Conservation (phyloP, 35 echinoderm and acorn worm genomes). For the Holothuria glaberrima region DNA sequence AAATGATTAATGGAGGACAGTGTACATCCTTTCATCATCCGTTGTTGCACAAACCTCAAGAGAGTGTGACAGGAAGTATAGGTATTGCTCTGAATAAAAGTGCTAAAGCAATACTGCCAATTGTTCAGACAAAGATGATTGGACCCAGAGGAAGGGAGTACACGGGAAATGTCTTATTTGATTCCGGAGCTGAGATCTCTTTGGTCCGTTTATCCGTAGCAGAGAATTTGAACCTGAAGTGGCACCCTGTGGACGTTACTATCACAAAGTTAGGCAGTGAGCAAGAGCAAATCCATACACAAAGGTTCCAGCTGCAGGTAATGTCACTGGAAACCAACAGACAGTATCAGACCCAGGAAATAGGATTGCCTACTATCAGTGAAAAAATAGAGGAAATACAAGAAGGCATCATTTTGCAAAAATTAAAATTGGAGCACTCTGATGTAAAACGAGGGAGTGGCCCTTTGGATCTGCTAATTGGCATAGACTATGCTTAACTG, state of each 20-base stretch:
- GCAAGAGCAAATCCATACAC: conserved; percentile 75
- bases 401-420: neutral
- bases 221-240: too few relatives aligned
- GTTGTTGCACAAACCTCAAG: too few relatives aligned
- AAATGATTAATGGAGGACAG: too few relatives aligned
- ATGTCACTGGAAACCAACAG: too few relatives aligned
- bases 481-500: conserved; percentile 65
- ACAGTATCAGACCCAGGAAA: too few relatives aligned
- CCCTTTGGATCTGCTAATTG: conserved; percentile 64
- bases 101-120: conserved; percentile 63
- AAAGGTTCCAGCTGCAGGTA: conserved; percentile 55
- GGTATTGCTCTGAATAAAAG: conserved; percentile 20
- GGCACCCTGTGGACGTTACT: too few relatives aligned
- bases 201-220: too few relatives aligned
- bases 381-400: conserved; percentile 10
- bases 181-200: too few relatives aligned
- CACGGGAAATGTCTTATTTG: conserved; percentile 25
- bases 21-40: too few relatives aligned
- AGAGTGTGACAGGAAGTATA: too few relatives aligned
- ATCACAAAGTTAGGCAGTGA: conserved; percentile 77
- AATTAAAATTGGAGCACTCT: neutral
- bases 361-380: conserved; percentile 66
- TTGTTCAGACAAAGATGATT: conserved; percentile 10
- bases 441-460: too few relatives aligned
- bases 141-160: neutral